A percentile compares a stretch with the other conserved stretches of the same genome.
Conservation (phyloP, 2,113 vertebrate genomes). For the Anarhynchus alexandrinus region DNA sequence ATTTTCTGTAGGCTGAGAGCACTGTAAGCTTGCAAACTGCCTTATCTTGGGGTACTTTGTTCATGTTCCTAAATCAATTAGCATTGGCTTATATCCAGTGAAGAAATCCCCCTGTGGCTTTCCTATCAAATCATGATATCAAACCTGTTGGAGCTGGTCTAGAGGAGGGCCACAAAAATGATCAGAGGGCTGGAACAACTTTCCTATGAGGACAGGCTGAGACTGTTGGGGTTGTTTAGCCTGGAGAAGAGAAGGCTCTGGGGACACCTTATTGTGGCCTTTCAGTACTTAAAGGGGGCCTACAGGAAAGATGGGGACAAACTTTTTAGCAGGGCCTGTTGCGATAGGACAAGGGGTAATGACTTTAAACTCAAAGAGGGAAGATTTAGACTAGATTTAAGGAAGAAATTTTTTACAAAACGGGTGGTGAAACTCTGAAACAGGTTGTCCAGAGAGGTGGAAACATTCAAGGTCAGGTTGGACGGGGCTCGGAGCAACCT, state of each 20-base stretch:
- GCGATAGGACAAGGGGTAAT: background rate
- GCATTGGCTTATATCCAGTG: background rate
- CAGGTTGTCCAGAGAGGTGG: background rate
- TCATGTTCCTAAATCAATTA: background rate
- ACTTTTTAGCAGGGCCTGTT: background rate
- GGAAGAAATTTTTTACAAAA: background rate
- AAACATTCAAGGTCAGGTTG: background rate
- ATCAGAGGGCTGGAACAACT: background rate
- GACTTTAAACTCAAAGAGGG: background rate
- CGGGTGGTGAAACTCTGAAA: background rate
- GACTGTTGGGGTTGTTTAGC: background rate
- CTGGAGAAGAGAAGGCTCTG: background rate
- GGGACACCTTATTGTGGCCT: background rate
- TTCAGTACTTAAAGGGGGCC: background rate
- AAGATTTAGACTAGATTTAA: background rate
- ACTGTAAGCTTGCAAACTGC: background rate
- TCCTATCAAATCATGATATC: background rate
- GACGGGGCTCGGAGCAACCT: background rate
- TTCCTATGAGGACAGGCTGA: background rate
- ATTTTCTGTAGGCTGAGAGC: background rate
- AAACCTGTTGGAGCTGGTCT: background rate
- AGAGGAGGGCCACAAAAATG: background rate
- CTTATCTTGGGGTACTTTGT: background rate
- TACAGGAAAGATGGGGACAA: background rate
- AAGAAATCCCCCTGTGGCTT: background rate